These are phyloP conservation scores for Rhegmatorhina hoffmannsi DNA, from an alignment of 2,113 vertebrate genomes.

Conservation along the genomic window DNA sequence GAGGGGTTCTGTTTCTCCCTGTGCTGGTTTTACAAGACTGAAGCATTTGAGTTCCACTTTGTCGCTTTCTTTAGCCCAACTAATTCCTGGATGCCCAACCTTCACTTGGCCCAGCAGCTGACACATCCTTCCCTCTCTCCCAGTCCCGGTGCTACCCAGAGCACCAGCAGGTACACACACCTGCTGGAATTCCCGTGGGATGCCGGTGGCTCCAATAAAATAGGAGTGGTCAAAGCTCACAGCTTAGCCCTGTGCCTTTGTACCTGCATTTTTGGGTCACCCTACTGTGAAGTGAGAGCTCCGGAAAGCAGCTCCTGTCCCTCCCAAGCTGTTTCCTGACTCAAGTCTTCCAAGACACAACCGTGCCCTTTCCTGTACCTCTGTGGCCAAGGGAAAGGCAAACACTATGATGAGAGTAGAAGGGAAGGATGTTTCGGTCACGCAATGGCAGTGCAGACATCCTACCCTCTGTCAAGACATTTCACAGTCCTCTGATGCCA, in stretches of 20 bases:
- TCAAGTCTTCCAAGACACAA: accelerated
- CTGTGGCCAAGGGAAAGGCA: not conserved
- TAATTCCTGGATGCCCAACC: not conserved
- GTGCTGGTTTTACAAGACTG: not conserved
- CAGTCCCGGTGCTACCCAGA: not conserved
- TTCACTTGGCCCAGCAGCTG: not conserved
- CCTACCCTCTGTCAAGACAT: not conserved
- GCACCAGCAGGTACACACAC: accelerated
- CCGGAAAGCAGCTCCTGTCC: not conserved
- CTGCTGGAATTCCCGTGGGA: accelerated
- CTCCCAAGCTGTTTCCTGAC: not conserved
- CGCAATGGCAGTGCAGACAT: accelerated
- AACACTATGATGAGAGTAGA: not conserved
- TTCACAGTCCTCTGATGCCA: not conserved
- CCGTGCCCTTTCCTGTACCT: not conserved
- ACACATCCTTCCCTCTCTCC: not conserved
- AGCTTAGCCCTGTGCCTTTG: accelerated
- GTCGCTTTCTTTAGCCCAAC: not conserved
- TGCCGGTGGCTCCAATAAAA: not conserved
- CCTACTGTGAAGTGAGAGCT: accelerated
- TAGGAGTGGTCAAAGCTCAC: accelerated
- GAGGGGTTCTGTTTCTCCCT: accelerated
- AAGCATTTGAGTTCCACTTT: accelerated
- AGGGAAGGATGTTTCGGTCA: not conserved
- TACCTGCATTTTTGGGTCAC: too few species aligned